Conservation (phyloP, 2,888 invertebrate species). For the Petrolisthes cinctipes region DNA sequence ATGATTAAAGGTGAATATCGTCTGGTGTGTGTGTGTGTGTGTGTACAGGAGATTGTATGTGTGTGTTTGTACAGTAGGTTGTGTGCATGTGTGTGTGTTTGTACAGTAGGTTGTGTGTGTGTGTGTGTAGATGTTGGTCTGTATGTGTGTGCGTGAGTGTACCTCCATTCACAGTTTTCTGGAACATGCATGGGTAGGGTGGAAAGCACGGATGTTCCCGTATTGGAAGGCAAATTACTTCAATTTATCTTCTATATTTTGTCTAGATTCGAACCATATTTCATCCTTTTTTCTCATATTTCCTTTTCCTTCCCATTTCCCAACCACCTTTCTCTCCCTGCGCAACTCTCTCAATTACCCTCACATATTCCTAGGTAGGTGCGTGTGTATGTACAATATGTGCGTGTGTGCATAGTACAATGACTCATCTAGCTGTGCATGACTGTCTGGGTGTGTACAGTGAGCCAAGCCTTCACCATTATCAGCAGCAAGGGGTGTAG, state of each 20-base stretch:
- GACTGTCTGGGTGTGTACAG: too few species aligned
- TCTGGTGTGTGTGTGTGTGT: constrained; percentile 15
- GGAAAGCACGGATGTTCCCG: too few species aligned
- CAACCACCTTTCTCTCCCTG: neutral
- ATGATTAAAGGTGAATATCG: constrained; percentile 25
- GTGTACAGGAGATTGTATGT: constrained; percentile 14
- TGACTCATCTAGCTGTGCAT: neutral
- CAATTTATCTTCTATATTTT: too few species aligned
- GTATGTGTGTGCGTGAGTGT: constrained; percentile 34
- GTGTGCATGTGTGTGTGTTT: constrained; percentile 16
- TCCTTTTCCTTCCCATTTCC: neutral
- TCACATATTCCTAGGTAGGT: neutral
- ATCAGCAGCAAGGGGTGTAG: too few species aligned
- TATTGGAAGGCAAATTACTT: too few species aligned
- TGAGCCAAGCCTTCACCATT: too few species aligned
- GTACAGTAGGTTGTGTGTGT: constrained; percentile 13
- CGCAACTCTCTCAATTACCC: neutral
- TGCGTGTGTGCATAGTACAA: neutral
- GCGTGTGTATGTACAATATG: neutral
- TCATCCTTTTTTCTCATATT: neutral
- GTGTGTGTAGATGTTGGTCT: constrained; percentile 25
- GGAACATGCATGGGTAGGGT: too few species aligned
- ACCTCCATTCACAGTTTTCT: neutral
- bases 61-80: neutral
- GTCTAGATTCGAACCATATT: too few species aligned